Evolutionary conservation across 2,113 vertebrate genomes (phyloP), one percentile per base, ranked within the genome.

Genomic region (Psittacara wagleri): DNA sequence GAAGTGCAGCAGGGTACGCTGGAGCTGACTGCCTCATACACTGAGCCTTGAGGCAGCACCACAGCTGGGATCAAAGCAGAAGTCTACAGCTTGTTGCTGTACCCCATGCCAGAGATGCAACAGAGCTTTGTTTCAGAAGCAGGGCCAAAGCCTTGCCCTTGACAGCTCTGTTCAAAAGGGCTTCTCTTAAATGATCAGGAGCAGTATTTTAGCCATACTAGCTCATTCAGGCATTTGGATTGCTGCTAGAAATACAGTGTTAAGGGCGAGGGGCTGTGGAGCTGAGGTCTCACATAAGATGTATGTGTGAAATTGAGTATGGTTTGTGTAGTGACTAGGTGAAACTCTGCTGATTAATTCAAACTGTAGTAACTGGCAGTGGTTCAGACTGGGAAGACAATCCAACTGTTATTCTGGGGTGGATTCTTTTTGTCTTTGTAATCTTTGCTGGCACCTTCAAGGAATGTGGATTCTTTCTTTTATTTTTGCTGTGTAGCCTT

Each of bases 211-310:
- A 27, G 29, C 39, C 20, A 5, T 39, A 11, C 11, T 12, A n/a
- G 22, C 49, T 83, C 14, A 6, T 69, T 39, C 12, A 19, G 39
- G 18, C 37, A 9, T 19, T n/a, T 28, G 55, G 51, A 22, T 74
- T 6, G 1, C 92, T 67, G 24, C 35, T 69, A 33, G 18, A 35
- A n/a, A 17, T 22, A 3, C 17, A 61, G 31, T 13, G 51, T 54
- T 7, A 11, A 16, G 17, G 1, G 0, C 1, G 3, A 70, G 33
- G 43, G 29, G 16, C 24, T 1, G 0, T 3, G 13, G 22, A 66
- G 22, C 22, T 1, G 1, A 86, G 24, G n/a, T 51, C n/a, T 81
- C 13, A 0, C 2, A 0, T 10, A 49, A 80, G 18, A 44, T 4
- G 16, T 20, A 9, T 0, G 0, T 6, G 37, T 70, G 28, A 90